Conservation (phyloP, 1,140 invertebrate genomes). For the Phortica variegata region DNA sequence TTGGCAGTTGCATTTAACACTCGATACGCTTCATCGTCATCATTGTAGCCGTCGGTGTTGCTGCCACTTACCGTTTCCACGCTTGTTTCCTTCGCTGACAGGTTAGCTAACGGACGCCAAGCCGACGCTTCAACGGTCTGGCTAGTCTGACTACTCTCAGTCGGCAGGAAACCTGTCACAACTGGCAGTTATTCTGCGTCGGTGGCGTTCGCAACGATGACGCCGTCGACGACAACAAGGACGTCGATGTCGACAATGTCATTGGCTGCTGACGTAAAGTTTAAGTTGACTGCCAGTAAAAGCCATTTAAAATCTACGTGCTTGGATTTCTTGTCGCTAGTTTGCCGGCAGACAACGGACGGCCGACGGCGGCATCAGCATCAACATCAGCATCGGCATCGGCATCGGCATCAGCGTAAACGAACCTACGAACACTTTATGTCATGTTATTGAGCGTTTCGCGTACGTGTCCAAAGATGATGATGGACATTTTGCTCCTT, state of each 20-base stretch:
- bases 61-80: neutral
- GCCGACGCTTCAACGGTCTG: conserved; percentile 14
- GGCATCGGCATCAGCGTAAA: too few relatives aligned
- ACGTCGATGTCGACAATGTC: too few relatives aligned
- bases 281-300: conserved; percentile 54
- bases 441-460: conserved; percentile 42
- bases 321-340: conserved; percentile 49
- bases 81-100: conserved; percentile 10
- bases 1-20: conserved; percentile 48
- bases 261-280: too few relatives aligned
- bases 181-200: conserved; percentile 32
- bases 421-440: conserved; percentile 4
- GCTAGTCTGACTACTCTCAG: neutral
- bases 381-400: too few relatives aligned
- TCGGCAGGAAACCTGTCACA: conserved; percentile 12
- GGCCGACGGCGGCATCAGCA: too few relatives aligned
- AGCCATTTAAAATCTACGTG: conserved; percentile 52
- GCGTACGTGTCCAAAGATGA: conserved; percentile 18
- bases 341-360: too few relatives aligned
- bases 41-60: conserved; percentile 22
- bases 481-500: too few relatives aligned
- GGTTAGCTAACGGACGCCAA: conserved; percentile 9
- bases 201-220: conserved; percentile 23
- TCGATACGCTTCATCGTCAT: conserved; percentile 13
- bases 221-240: too few relatives aligned